Evolutionary conservation across 2,113 vertebrate species (phyloP), one percentile per base, ranked within the genome.

Genomic region (Eptesicus fuscus): DNA sequence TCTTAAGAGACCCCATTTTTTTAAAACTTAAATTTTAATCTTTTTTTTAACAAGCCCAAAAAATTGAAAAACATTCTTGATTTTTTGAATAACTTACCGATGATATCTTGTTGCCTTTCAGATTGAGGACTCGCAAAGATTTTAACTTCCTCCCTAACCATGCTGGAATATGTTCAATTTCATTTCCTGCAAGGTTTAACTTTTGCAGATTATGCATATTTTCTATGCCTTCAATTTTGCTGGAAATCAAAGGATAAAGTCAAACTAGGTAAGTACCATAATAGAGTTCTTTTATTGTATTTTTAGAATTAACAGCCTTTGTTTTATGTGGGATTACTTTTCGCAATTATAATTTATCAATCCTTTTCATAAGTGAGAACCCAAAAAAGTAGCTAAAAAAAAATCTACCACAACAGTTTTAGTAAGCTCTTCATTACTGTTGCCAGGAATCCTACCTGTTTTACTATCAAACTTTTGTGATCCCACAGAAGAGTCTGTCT

Each of bases 191-290:
- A 92, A 99, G 98, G 96, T 99, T 99, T 91, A 99, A 97, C 95
- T 98, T 98, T 95, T 99, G 99, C 0, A 99, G 98, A 83, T 98
- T 97, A 94, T 96, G 98, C 98, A 99, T 95, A 59, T 99, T 98
- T 97, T 99, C 99, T 94, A 99, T 97, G 37, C 99, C 99, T 98
- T 99, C 99, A 78, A 99, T 99, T 98, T 99, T 99, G 90, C 99
- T 99, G 97, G 22, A 97, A 97, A 96, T 0, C 83, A 78, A 97
- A 90, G 59, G 47, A 69, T 61, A 96, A 97, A 79, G 84, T 51
- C 69, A 82, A 93, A 82, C 0, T 3, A 40, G 74, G 18, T 8
- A 70, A 89, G n/a, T 56, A 71, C 4, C 93, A 59, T 69, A 35
- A 95, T 9, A 74, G 42, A 70, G 40, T 76, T 32, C 44, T 32